A percentile compares a stretch with the other conserved stretches of the same genome.
phyloP scores from a whole-genome alignment of 2,888 invertebrate genomes.

The Drosophila ustulata region DNA sequence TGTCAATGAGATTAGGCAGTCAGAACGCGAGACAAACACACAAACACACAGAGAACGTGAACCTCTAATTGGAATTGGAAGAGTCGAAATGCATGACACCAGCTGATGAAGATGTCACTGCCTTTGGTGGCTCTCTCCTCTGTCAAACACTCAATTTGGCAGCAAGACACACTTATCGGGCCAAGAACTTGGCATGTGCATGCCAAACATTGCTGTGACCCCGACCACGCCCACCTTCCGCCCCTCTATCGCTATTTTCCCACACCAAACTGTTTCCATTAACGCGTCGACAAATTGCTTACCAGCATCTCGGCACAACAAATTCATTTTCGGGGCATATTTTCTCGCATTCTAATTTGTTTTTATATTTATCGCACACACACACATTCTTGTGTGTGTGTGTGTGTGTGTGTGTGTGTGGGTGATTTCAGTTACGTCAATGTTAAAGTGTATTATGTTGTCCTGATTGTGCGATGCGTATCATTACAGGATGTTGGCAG shows the following conservation, averaged over 20 bases:
- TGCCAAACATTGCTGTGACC: conserved; percentile 26
- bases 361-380: conserved; percentile 61
- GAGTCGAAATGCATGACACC: conserved; percentile 28
- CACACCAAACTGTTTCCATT: conserved; percentile 47
- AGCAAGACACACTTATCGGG: conserved; percentile 36
- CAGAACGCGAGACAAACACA: conserved; percentile 40
- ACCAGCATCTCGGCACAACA: conserved; percentile 26
- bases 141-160: conserved; percentile 60
- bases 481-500: conserved; percentile 69
- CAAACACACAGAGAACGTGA: conserved; percentile 2
- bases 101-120: conserved; percentile 5
- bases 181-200: conserved; percentile 29
- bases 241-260: not conserved
- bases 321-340: conserved; percentile 64
- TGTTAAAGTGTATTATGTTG: conserved; percentile 67
- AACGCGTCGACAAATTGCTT: conserved; percentile 64
- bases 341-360: conserved; percentile 75
- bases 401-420: conserved; percentile 3
- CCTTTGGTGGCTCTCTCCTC: not conserved
- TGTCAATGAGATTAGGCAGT: conserved; percentile 72
- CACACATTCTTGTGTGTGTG: not conserved
- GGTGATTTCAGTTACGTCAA: conserved; percentile 13
- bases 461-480: conserved; percentile 72
- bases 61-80: conserved; percentile 56
- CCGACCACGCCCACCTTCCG: not conserved